phyloP scores from a whole-genome alignment of 2,888 invertebrate species.

The Microctonus aethiopoides region DNA sequence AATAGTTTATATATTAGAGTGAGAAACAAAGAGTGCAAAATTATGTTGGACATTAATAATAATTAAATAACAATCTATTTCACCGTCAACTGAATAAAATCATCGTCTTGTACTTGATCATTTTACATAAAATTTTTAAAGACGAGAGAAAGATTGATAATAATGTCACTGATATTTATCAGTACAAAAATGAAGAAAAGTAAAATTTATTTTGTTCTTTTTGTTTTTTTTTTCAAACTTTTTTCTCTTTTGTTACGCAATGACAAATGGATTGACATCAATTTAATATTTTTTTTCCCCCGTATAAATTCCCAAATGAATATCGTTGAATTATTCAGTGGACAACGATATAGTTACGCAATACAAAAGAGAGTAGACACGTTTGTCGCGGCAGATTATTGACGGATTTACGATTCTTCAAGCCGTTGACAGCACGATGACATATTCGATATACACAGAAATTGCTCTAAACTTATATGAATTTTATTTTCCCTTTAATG shows the following conservation, averaged over 20 bases:
- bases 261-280: background rate
- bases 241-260: background rate
- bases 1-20: background rate
- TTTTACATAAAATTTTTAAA: background rate
- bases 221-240: background rate
- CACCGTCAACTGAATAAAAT: background rate
- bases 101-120: background rate
- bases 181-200: background rate
- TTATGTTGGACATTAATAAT: background rate
- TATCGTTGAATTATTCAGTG: slow-evolving; percentile 14
- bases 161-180: background rate
- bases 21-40: background rate
- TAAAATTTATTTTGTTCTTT: background rate
- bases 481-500: slow-evolving; percentile 14
- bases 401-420: slow-evolving; percentile 13
- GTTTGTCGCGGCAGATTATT: background rate
- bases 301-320: background rate
- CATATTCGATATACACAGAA: slow-evolving; percentile 12
- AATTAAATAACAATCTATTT: background rate
- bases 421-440: background rate
- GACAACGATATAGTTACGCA: background rate
- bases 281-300: background rate
- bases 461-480: slow-evolving; percentile 12
- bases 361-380: background rate
- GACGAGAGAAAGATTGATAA: background rate